phyloP scores from a whole-genome alignment of 1,140 invertebrate species.

The Dryas iulia region DNA sequence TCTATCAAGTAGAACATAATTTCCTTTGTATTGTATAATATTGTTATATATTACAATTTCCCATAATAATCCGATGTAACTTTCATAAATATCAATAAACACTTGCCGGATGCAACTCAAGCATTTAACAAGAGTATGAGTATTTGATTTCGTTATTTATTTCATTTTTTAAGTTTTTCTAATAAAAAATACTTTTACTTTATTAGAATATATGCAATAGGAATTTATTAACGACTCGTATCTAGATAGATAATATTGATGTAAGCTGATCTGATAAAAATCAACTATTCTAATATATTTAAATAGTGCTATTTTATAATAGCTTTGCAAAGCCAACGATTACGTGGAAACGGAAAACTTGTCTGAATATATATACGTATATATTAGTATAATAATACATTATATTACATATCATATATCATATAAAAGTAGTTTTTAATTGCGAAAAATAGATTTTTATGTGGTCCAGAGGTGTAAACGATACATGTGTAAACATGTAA shows the following conservation, averaged over 20 bases:
- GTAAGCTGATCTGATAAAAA: neutral
- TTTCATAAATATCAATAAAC: conserved; percentile 3
- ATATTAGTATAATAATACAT: too few species aligned
- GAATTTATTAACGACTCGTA: conserved; percentile 3
- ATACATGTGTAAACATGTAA: neutral
- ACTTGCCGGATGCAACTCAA: neutral
- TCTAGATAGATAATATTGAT: neutral
- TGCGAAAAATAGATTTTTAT: neutral
- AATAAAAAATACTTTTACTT: conserved; percentile 8
- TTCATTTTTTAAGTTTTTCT: conserved; percentile 4
- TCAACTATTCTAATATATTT: neutral
- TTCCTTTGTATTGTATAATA: neutral
- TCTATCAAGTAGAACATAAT: neutral
- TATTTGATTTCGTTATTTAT: neutral
- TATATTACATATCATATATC: neutral
- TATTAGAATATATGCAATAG: conserved; percentile 4
- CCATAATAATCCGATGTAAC: neutral
- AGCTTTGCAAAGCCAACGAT: neutral
- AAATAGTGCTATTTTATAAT: neutral
- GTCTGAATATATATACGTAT: neutral
- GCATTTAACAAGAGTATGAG: neutral
- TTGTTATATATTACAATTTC: conserved; percentile 9
- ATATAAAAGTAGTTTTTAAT: neutral
- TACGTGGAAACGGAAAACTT: neutral
- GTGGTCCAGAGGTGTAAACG: neutral